Evolutionary conservation across 2,797 vertebrate genomes (phyloP).

Genomic region (Luscinia megarhynchos): DNA sequence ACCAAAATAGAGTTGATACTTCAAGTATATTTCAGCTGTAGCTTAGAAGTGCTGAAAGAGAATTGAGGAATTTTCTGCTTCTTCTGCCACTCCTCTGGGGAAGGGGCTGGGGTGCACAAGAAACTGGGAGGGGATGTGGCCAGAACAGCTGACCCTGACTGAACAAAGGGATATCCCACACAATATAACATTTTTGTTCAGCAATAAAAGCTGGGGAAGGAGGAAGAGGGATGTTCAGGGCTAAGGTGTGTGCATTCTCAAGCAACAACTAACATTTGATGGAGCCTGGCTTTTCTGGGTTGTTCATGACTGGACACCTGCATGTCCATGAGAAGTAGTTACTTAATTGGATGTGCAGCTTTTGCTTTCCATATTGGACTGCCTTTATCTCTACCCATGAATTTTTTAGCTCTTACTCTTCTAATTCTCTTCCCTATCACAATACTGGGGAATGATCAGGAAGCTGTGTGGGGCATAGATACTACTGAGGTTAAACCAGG

Average conservation of each 20-base stretch:
- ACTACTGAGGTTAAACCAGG: background rate
- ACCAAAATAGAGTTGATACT: background rate
- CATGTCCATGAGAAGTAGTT: background rate
- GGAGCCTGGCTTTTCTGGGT: background rate
- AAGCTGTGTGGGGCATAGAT: background rate
- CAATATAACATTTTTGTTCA: rapidly evolving
- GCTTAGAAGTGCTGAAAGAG: background rate
- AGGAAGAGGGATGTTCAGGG: background rate
- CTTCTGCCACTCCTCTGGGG: rapidly evolving
- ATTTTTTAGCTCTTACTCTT: background rate
- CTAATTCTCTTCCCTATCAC: background rate
- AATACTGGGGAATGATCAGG: rapidly evolving
- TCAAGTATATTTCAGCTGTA: background rate
- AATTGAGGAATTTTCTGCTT: background rate
- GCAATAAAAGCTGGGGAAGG: background rate
- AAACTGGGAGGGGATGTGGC: rapidly evolving
- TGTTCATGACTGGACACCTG: background rate
- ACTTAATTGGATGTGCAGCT: background rate
- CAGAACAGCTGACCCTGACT: background rate
- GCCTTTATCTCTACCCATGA: background rate
- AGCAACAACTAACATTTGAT: rapidly evolving
- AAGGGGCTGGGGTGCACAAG: background rate
- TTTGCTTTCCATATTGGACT: background rate
- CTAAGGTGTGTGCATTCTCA: background rate
- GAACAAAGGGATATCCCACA: background rate